Evolutionary conservation across 2,113 vertebrate genomes (phyloP).

Genomic region (Hucho hucho): DNA sequence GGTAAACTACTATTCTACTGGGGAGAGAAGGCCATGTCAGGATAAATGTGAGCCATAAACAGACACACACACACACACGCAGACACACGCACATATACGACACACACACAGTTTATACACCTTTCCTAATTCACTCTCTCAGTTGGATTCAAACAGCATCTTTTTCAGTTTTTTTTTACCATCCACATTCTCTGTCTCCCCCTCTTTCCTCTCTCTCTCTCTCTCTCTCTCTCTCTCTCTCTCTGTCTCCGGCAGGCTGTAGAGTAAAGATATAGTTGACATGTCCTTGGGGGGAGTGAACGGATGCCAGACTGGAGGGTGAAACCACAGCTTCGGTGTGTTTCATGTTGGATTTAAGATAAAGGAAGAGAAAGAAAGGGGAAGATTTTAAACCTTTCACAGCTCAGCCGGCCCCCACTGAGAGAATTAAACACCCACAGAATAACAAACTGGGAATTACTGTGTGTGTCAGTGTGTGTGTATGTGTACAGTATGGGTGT

Average conservation of each 20-base stretch:
- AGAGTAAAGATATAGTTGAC: slow-evolving; percentile 29
- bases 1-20: slow-evolving; percentile 5
- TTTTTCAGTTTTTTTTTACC: neutral
- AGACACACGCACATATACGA: neutral
- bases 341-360: slow-evolving; percentile 27
- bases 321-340: slow-evolving; percentile 18
- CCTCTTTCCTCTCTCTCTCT: neutral
- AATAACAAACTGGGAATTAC: slow-evolving; percentile 10
- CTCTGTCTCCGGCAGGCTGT: slow-evolving; percentile 13
- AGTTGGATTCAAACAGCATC: neutral
- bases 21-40: neutral
- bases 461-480: neutral
- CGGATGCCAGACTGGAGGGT: neutral
- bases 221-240: neutral
- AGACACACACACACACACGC: slow-evolving; percentile 9
- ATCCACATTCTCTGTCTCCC: neutral
- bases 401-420: slow-evolving; percentile 6
- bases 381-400: slow-evolving; percentile 28
- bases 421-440: slow-evolving; percentile 6
- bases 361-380: slow-evolving; percentile 22
- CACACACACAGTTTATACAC: neutral
- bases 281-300: slow-evolving; percentile 26
- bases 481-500: too few relatives aligned
- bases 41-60: neutral
- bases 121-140: neutral